Conservation (phyloP, 2,797 vertebrate species). For the Lutjanus campechanus region DNA sequence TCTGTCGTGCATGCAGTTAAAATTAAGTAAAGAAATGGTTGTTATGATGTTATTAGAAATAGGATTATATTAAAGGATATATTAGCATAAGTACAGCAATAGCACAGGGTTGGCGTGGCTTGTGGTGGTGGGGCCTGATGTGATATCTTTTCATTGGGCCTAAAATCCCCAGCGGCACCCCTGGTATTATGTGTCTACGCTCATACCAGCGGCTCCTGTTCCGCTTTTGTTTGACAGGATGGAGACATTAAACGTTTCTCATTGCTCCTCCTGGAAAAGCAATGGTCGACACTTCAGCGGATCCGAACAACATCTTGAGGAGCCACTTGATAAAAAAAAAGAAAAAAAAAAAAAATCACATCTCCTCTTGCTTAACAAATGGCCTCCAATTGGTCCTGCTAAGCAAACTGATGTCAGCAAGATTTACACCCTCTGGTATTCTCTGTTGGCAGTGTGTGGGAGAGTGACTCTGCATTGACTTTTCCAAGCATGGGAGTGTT, state of each 20-base stretch:
- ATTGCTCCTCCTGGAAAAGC: conserved; percentile 17
- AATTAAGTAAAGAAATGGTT: too few species aligned
- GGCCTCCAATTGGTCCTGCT: conserved; percentile 8
- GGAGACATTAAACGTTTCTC: conserved; percentile 29
- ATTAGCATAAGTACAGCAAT: too few species aligned
- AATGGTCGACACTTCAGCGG: conserved; percentile 9
- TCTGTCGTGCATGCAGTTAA: too few species aligned
- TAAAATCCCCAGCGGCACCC: neutral
- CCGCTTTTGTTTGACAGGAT: conserved; percentile 43
- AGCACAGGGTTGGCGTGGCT: too few species aligned
- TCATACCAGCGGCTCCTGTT: conserved; percentile 2
- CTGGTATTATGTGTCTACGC: conserved; percentile 6
- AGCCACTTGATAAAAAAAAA: conserved; percentile 26
- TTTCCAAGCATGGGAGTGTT: conserved; percentile 53
- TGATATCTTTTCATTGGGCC: too few species aligned
- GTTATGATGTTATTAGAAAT: too few species aligned
- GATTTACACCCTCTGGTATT: conserved; percentile 24
- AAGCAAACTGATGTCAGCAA: neutral
- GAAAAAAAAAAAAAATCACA: neutral
- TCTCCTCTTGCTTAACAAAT: conserved; percentile 25
- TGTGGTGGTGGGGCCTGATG: too few species aligned
- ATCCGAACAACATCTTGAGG: conserved; percentile 35
- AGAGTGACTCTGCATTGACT: conserved; percentile 4
- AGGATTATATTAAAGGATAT: too few species aligned
- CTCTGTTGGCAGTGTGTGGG: conserved; percentile 28